Percentiles rank a stretch among this genome's conserved stretches.
Evolutionary conservation across 1,140 invertebrate species (phyloP).

Genomic region (Drosophila ficusphila): DNA sequence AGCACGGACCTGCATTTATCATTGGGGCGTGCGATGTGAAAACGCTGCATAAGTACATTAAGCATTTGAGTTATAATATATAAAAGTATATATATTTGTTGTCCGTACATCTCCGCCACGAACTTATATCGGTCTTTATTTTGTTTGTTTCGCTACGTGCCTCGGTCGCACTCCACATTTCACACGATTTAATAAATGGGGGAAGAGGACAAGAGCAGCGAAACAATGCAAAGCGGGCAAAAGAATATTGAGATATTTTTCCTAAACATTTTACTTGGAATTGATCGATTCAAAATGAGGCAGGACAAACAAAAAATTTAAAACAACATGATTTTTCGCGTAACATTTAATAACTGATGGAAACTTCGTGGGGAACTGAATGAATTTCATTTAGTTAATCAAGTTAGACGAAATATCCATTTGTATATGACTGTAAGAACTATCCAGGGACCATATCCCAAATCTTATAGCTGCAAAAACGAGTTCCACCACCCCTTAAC

Average conservation of each 20-base stretch:
- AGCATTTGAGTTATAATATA: conserved; percentile 37
- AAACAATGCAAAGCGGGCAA: background rate
- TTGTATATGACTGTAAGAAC: too few species aligned
- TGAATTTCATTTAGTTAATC: too few species aligned
- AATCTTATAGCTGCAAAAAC: too few species aligned
- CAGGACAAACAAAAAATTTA: background rate
- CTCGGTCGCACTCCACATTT: conserved; percentile 60
- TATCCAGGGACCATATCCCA: too few species aligned
- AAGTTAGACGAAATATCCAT: too few species aligned
- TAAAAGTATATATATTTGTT: conserved; percentile 32
- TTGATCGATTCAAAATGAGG: background rate
- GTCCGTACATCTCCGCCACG: conserved; percentile 22
- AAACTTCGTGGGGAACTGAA: too few species aligned
- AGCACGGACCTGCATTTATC: conserved; percentile 32
- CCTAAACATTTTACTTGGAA: background rate
- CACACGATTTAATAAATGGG: conserved; percentile 53
- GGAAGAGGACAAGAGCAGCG: conserved; percentile 24
- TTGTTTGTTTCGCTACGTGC: conserved; percentile 59
- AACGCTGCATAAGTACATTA: conserved; percentile 29
- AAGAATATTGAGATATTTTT: conserved; percentile 1
- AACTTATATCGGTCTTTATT: conserved; percentile 35
- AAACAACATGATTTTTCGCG: too few species aligned
- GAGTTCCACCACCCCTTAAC: background rate
- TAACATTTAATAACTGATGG: too few species aligned
- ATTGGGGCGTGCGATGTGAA: conserved; percentile 30